Percentiles rank a stretch among this genome's conserved stretches.
Evolutionary conservation across 53 echinoderm and acorn worm genomes (phyloP).

Genomic region (Temnopleurus reevesii): DNA sequence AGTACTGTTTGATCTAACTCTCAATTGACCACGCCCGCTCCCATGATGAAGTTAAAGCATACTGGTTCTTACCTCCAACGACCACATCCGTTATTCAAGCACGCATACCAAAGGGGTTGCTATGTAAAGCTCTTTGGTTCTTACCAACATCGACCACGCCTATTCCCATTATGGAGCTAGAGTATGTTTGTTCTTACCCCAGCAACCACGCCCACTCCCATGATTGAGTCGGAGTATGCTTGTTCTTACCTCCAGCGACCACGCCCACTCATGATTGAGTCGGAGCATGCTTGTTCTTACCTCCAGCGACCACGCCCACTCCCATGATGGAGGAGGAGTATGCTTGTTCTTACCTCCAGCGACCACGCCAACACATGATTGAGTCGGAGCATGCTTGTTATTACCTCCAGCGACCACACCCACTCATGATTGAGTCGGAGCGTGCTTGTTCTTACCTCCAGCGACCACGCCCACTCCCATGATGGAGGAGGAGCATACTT

Average conservation of each 20-base stretch:
- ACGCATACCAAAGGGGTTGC: too few relatives aligned
- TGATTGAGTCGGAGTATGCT: constrained; percentile 67
- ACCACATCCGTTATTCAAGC: too few relatives aligned
- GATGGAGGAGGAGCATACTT: constrained; percentile 69
- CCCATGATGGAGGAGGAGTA: constrained; percentile 88
- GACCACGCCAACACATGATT: constrained; percentile 70
- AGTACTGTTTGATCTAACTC: too few relatives aligned
- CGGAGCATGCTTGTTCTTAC: constrained; percentile 45
- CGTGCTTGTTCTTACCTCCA: constrained; percentile 75
- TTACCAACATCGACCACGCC: background rate
- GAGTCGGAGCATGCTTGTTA: constrained; percentile 25
- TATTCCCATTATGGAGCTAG: background rate
- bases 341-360: constrained; percentile 68
- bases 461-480: constrained; percentile 95
- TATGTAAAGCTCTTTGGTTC: too few relatives aligned
- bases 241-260: background rate
- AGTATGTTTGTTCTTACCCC: constrained; percentile 43
- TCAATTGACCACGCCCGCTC: too few relatives aligned
- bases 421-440: background rate
- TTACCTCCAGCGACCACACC: background rate
- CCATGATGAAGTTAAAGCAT: too few relatives aligned
- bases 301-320: constrained; percentile 87
- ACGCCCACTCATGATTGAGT: background rate
- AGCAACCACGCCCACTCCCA: constrained; percentile 83
- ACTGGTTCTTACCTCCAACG: too few relatives aligned